Conservation (phyloP, 1,140 invertebrate species). For the Centruroides sculpturatus region DNA sequence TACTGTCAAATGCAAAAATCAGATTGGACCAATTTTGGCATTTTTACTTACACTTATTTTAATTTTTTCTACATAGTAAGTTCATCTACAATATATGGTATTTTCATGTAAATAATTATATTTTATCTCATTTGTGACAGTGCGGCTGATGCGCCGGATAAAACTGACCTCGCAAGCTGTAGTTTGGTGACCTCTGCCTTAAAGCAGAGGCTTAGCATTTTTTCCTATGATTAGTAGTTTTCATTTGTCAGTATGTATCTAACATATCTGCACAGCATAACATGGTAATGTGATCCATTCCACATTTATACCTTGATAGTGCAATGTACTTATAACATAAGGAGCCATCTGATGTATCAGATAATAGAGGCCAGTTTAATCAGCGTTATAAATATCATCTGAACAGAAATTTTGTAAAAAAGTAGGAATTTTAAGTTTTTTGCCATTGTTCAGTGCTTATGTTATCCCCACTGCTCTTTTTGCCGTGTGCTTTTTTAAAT, state of each 20-base stretch:
- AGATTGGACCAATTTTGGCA: too few relatives aligned
- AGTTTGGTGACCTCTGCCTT: too few relatives aligned
- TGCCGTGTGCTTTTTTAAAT: constrained; percentile 8
- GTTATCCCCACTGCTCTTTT: constrained; percentile 1
- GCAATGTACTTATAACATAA: not conserved
- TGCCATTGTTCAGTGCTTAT: constrained; percentile 2
- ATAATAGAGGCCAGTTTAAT: constrained; percentile 6
- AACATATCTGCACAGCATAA: constrained; percentile 8
- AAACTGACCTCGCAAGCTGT: too few relatives aligned
- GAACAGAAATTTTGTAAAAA: constrained; percentile 1
- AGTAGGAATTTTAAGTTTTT: not conserved
- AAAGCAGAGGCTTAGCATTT: constrained; percentile 2
- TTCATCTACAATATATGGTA: too few relatives aligned
- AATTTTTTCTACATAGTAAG: too few relatives aligned
- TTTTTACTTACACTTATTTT: too few relatives aligned
- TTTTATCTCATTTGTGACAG: too few relatives aligned
- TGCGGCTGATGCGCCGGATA: too few relatives aligned
- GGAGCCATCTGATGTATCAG: constrained; percentile 1
- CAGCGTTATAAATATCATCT: constrained; percentile 11
- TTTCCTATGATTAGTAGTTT: constrained; percentile 4
- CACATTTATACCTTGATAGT: not conserved
- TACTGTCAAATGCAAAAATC: too few relatives aligned
- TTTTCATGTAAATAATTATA: too few relatives aligned
- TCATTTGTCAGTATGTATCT: not conserved
- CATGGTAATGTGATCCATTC: constrained; percentile 2